Percentiles rank a stretch among this genome's conserved stretches.
Conservation (phyloP, 2,113 vertebrate species). For the Lepus europaeus region DNA sequence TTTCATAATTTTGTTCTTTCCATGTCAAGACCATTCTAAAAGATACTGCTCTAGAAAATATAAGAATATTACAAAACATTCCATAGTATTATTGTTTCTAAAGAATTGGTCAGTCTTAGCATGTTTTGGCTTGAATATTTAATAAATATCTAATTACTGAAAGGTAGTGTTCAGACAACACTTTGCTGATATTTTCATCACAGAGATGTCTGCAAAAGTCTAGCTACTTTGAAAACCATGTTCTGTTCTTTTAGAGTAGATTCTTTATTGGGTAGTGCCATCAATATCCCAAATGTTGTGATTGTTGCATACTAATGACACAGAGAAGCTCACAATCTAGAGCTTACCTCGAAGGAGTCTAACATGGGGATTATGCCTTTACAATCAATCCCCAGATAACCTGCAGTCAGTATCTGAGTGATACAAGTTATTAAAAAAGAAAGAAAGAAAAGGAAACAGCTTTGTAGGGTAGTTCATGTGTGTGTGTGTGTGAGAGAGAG, state of each 20-base stretch:
- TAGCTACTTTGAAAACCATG: background rate
- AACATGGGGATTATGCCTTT: background rate
- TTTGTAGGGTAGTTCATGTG: background rate
- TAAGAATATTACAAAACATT: background rate
- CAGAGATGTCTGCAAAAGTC: background rate
- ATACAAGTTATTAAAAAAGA: background rate
- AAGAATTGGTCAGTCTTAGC: conserved; percentile 1
- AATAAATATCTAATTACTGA: background rate
- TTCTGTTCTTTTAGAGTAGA: background rate
- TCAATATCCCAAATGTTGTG: background rate
- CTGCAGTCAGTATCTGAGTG: background rate
- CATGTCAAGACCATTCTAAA: background rate
- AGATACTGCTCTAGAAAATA: background rate
- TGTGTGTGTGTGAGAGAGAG: no score
- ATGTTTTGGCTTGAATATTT: background rate
- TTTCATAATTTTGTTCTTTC: background rate
- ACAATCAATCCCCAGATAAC: background rate
- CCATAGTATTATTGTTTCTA: background rate
- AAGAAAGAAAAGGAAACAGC: background rate
- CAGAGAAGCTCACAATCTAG: background rate
- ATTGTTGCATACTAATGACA: background rate
- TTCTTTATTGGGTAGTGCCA: background rate
- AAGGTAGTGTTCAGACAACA: background rate
- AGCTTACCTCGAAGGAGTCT: background rate
- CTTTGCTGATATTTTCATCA: background rate